Evolutionary conservation across 35 echinoderm and acorn worm species (phyloP), one percentile per base, ranked within the genome.

Genomic region (Heliocidaris tuberculata): DNA sequence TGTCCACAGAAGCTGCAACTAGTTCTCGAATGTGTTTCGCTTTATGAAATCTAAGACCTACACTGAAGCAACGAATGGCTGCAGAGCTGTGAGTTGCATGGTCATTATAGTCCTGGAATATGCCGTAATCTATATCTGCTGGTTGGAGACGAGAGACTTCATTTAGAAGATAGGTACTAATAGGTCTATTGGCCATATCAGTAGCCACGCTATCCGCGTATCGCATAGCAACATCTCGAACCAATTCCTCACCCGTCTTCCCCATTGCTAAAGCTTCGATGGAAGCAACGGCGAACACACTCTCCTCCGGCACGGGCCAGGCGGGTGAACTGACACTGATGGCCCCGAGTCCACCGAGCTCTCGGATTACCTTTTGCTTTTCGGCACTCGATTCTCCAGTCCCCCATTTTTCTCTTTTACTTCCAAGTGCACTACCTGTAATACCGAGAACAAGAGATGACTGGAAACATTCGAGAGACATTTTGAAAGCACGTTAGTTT

Each of bases 381-480:
- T 97, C 93, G 7, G 54, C 59, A 59, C 70, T 78, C 24, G 94
- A 60, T 49, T 70, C 9, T 6, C 47, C 88, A 32, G 56, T 42
- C 35, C 65, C 90, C 59, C 56, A 31, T 90, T 95, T 95, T n/a
- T 31, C 61, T 56, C n/a, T 88, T 85, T 85, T 95, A 85, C 49
- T 93, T 31, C 85, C 97, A 94, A 95, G 90, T 85, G 94, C 90
- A 47, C 94, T 95, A 31, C 96, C 97, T 61, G 85, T 85, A 4
- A 92, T 94, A 49, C 95, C 89, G 35, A 98, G 88, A 94, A 97
- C 94, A 35, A 98, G 52, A 16, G 97, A 86, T 48, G 97, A 96
- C 94, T 98, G 97, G 70, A 97, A 98, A 9, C 96, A 94, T 94
- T 98, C 97, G 4, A 98, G 94, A 59, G 97, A 98, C 96, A 98